These are phyloP conservation scores for Brachionus calyciflorus DNA, from an alignment of 1,140 invertebrate species.

Conservation along the genomic window DNA sequence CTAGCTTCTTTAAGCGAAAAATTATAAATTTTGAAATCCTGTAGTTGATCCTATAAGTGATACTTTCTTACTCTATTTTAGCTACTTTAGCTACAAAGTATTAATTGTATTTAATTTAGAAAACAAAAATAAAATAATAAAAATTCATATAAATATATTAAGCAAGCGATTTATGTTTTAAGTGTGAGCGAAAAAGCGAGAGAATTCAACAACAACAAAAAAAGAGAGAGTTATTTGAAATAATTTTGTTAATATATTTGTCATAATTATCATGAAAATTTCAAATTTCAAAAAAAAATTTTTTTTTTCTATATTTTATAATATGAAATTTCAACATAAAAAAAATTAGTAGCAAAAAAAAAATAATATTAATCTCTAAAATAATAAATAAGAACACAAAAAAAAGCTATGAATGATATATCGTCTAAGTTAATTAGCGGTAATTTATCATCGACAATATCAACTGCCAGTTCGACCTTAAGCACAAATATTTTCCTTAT, in stretches of 20 bases:
- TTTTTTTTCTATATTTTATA: slow-evolving; percentile 10
- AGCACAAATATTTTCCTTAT: slow-evolving; percentile 27
- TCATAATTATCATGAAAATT: slow-evolving; percentile 42
- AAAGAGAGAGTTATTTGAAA: neutral
- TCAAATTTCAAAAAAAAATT: slow-evolving; percentile 34
- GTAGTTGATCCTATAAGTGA: too few species aligned
- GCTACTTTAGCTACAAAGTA: too few species aligned
- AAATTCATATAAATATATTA: too few species aligned
- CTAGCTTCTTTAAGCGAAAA: too few species aligned
- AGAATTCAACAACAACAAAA: too few species aligned
- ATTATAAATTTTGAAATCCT: too few species aligned
- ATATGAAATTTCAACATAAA: neutral
- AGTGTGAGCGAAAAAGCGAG: slow-evolving; percentile 1
- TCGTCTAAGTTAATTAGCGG: slow-evolving; percentile 15
- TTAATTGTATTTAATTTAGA: too few species aligned
- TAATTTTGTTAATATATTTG: slow-evolving; percentile 21
- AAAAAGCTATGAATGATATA: slow-evolving; percentile 16
- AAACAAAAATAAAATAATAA: too few species aligned
- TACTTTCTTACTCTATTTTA: too few species aligned
- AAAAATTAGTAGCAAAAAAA: neutral
- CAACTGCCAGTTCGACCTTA: slow-evolving; percentile 30
- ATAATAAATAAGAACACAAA: too few species aligned
- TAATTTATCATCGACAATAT: slow-evolving; percentile 35
- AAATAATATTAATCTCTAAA: too few species aligned
- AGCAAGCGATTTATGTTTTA: too few species aligned